Evolutionary conservation across 2,113 vertebrate genomes (phyloP), one percentile per base, ranked within the genome.

Genomic region (Cyanoramphus novaezelandiae): DNA sequence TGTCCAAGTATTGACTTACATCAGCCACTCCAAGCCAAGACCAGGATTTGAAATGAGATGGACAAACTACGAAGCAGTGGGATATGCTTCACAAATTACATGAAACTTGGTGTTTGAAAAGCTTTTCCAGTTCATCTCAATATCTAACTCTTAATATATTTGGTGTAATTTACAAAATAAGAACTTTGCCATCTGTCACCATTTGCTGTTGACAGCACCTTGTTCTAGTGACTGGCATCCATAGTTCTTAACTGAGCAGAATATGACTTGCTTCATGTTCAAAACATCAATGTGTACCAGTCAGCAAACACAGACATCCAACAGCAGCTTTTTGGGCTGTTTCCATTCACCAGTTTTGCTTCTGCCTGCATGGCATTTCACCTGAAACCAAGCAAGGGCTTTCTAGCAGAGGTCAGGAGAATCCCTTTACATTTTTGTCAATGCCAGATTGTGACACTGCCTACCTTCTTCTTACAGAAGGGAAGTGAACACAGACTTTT

Each of bases 1-100:
- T 96, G 55, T 94, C 97, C 95, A 94, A 39, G 44, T 91, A 81
- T 88, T 96, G 96, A 97, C 84, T 95, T 93, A 82, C 17, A 80
- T 82, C 72, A 87, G 82, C 80, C 65, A 82, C 55, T 93, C 29
- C 31, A 85, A 93, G 29, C 52, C 69, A 91, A 65, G 77, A 95
- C 20, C 44, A 71, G 39, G 67, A 14, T 92, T 74, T 86, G 53
- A 96, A 97, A 90, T 75, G 47, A 80, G 52, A 39, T 64, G 63
- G 90, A 93, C 64, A 82, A 85, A 78, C 50, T 80, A 53, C 43
- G 67, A 70, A 13, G 55, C 10, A 19, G 37, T 70, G 70, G 18
- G 21, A 35, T 35, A 23, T 59, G 57, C 57, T 59, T 59, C 76
- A 44, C 29, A 60, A 52, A 53, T 21, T 31, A 16, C 2, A 0